Percentiles rank a stretch among this genome's conserved stretches.
These are phyloP conservation scores for Lepidochitona cinerea DNA, from an alignment of 2,888 invertebrate species.

Conservation along the genomic window DNA sequence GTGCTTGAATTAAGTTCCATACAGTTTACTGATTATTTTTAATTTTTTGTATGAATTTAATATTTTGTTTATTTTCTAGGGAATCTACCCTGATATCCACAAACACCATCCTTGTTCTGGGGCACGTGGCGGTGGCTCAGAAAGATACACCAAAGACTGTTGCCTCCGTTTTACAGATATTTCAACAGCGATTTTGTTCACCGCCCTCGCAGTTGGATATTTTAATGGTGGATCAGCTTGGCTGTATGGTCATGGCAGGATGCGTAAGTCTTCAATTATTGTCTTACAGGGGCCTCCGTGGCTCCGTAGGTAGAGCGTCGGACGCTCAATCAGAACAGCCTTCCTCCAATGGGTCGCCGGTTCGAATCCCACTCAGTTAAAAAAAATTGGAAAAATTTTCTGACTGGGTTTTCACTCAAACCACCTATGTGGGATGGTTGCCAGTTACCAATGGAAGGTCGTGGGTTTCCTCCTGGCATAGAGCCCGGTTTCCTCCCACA, in stretches of 20 bases:
- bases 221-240: constrained; percentile 96
- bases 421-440: no score
- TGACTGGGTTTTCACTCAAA: no score
- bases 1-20: no score
- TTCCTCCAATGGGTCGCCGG: no score
- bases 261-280: constrained; percentile 70
- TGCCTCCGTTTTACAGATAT: constrained; percentile 95
- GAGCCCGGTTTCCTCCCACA: no score
- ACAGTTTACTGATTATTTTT: no score
- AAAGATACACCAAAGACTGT: constrained; percentile 95
- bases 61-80: no score
- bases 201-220: constrained; percentile 93
- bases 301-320: constrained; percentile 81
- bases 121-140: constrained; percentile 89
- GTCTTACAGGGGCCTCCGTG: not conserved
- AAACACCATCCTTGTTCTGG: constrained; percentile 97
- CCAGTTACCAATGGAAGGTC: no score
- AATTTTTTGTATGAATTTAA: no score
- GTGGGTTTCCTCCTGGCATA: no score
- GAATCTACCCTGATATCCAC: constrained; percentile 93
- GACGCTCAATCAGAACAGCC: constrained; percentile 96
- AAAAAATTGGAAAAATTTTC: no score
- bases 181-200: constrained; percentile 93
- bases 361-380: no score
- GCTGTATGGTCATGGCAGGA: constrained; percentile 95